A percentile compares a stretch with the other conserved stretches of the same genome.
Conservation (phyloP, 1,140 invertebrate genomes). For the Papilio machaon region DNA sequence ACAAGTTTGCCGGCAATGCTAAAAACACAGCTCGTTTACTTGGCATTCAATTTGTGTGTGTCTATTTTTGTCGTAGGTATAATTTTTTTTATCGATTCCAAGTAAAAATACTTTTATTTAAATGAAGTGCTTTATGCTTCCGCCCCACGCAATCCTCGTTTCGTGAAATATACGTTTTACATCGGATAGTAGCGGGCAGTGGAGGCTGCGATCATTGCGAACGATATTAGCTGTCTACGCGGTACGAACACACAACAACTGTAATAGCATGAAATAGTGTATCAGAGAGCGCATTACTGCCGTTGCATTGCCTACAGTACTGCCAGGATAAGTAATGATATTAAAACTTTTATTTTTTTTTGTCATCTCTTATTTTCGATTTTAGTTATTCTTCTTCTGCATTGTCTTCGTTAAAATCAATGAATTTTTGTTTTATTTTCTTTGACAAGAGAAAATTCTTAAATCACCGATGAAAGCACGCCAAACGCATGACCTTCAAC, state of each 20-base stretch:
- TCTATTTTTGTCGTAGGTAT: neutral
- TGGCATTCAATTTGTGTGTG: neutral
- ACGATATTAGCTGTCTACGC: conserved; percentile 58
- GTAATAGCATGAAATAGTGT: conserved; percentile 68
- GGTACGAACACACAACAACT: conserved; percentile 54
- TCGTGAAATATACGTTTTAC: conserved; percentile 51
- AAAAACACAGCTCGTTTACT: too few relatives aligned
- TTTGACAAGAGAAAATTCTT: too few relatives aligned
- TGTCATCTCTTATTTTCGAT: neutral
- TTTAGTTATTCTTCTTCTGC: too few relatives aligned
- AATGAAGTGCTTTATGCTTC: conserved; percentile 42
- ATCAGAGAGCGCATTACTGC: conserved; percentile 58
- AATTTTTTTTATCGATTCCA: neutral
- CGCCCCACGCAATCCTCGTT: conserved; percentile 52
- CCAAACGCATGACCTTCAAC: neutral
- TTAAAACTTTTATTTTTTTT: conserved; percentile 2
- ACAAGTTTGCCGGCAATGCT: too few relatives aligned
- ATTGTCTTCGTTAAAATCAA: too few relatives aligned
- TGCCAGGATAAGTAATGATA: neutral
- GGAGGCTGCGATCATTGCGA: conserved; percentile 51
- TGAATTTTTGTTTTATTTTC: too few relatives aligned
- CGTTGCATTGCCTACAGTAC: conserved; percentile 36
- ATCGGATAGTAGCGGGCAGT: conserved; percentile 53
- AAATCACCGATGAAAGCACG: neutral
- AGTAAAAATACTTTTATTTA: conserved; percentile 8